Evolutionary conservation across 1,140 invertebrate species (phyloP), one percentile per base, ranked within the genome.

Genomic region (Drosophila sturtevanti): DNA sequence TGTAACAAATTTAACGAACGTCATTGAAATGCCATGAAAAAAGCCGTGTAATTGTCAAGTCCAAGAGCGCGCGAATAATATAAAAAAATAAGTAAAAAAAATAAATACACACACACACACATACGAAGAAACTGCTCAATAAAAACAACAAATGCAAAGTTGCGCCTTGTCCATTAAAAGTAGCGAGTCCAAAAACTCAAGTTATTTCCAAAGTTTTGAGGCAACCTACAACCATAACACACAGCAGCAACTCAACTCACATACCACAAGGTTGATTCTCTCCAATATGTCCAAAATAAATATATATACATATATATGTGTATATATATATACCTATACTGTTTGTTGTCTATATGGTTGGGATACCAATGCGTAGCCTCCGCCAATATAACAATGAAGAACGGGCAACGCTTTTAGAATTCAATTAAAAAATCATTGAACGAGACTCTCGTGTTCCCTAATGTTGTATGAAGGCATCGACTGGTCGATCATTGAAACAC

Each of bases 361-460:
- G 51, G 79, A 86, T 87, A 81, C 81, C 81, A 76, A 87, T 77
- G 82, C 81, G 74, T 86, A 81, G 77, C 81, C 48, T 34, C 68
- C 75, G 68, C 41, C 41, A 21, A 48, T 48, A 68, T 35, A 62
- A 37, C 67, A 84, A 79, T 56, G 60, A 72, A 73, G 79, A 71
- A 87, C 68, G 68, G 76, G 79, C 70, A 89, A 89, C 85, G 80
- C 75, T 89, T 89, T 89, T 89, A 85, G 85, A 89, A 89, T 89
- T 89, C 85, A 89, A 89, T 89, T 89, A 89, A 89, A 89, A 89
- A 71, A 85, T 85, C 85, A 89, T 89, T 89, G 86, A 81, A 68
- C 80, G 51, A 56, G 41, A 72, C 63, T 65, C 77, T 80, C 77
- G 81, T 71, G 63, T 68, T 22, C 27, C 71, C 71, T 74, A 34